These are phyloP conservation scores for Onychomys leucogaster DNA, from an alignment of 2,797 vertebrate genomes.

Conservation along the genomic window DNA sequence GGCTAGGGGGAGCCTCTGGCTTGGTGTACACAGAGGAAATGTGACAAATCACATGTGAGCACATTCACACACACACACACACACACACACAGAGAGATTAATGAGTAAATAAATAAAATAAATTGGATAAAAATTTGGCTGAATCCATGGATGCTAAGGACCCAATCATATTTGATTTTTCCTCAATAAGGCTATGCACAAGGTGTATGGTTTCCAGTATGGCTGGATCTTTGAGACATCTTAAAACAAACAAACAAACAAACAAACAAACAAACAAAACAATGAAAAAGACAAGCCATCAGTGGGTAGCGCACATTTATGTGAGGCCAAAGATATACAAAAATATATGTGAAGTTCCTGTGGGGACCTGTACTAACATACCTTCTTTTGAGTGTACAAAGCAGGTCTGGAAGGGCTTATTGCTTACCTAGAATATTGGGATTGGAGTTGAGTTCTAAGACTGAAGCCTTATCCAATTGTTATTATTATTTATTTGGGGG, in stretches of 20 bases:
- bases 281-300: not conserved
- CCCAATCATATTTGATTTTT: not conserved
- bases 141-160: not conserved
- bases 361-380: no score
- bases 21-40: not conserved
- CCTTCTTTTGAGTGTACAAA: no score
- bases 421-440: not conserved
- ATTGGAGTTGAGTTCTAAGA: not conserved
- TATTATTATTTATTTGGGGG: not conserved
- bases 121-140: not conserved
- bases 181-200: not conserved
- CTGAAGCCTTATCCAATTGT: not conserved
- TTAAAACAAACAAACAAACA: not conserved
- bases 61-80: not conserved
- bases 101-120: not conserved
- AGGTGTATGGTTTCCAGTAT: not conserved
- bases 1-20: not conserved
- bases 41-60: not conserved
- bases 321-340: not conserved
- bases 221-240: not conserved
- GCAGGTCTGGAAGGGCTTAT: not conserved
- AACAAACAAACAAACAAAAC: no score
- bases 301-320: not conserved
- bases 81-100: not conserved
- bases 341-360: not conserved